phyloP scores from a whole-genome alignment of 2,113 vertebrate genomes.

The Cryptoleucopteryx plumbea region DNA sequence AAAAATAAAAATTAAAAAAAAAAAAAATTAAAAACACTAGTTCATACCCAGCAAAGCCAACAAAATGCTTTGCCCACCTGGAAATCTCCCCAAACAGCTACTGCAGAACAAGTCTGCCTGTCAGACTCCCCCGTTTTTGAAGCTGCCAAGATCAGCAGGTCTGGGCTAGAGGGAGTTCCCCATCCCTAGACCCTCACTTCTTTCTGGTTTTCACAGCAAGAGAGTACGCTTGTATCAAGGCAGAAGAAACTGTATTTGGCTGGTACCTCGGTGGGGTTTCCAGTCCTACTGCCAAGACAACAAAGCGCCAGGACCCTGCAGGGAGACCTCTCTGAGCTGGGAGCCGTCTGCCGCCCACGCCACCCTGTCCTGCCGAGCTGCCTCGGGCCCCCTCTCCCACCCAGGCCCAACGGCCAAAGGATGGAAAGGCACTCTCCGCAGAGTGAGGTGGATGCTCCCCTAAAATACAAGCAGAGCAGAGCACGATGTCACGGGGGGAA shows the following conservation, averaged over 20 bases:
- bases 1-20: neutral
- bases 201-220: neutral
- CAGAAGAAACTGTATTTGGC: neutral
- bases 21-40: neutral
- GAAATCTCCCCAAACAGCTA: neutral
- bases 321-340: neutral
- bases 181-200: neutral
- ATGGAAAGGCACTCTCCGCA: neutral
- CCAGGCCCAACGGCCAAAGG: accelerated
- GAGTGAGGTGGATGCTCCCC: neutral
- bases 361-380: neutral
- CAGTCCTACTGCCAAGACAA: neutral
- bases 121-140: neutral
- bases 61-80: neutral
- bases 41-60: neutral
- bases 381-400: neutral
- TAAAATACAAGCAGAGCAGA: neutral
- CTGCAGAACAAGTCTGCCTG: neutral
- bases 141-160: neutral
- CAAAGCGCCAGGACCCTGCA: neutral
- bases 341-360: accelerated
- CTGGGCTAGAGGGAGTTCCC: neutral
- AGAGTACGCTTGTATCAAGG: neutral
- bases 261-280: neutral
- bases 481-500: neutral